phyloP scores from a whole-genome alignment of 1,140 invertebrate species.

The Hycleus phaleratus region DNA sequence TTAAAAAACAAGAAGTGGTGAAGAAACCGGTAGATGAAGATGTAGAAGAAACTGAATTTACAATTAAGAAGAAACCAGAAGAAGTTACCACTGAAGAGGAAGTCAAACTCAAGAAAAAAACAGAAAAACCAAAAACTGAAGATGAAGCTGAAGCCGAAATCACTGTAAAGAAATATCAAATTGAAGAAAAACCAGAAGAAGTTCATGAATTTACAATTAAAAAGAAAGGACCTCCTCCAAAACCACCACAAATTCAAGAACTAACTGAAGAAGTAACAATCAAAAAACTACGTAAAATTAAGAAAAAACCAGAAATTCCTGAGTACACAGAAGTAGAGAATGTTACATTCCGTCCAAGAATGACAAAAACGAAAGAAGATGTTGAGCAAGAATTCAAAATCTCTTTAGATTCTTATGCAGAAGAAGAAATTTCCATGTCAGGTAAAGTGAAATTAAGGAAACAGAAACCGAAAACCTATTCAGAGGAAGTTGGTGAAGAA shows the following conservation, averaged over 20 bases:
- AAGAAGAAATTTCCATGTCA: constrained; percentile 78
- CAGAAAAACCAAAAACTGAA: constrained; percentile 5
- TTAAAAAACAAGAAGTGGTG: constrained; percentile 38
- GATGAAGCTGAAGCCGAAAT: constrained; percentile 45
- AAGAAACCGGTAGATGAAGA: constrained; percentile 24
- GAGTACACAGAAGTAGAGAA: constrained; percentile 65
- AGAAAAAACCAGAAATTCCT: constrained; percentile 55
- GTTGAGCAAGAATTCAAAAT: constrained; percentile 82
- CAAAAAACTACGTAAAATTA: constrained; percentile 58
- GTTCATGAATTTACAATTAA: constrained; percentile 50
- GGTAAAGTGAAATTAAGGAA: constrained; percentile 71
- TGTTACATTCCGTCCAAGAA: constrained; percentile 65
- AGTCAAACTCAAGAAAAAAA: constrained; percentile 38
- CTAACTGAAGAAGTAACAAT: constrained; percentile 63
- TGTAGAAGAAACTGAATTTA: constrained; percentile 36
- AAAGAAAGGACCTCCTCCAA: constrained; percentile 40
- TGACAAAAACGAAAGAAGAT: constrained; percentile 65
- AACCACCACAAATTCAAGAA: constrained; percentile 55
- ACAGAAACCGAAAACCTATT: constrained; percentile 60
- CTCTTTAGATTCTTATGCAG: constrained; percentile 71
- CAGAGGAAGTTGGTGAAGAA: constrained; percentile 63
- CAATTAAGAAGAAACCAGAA: constrained; percentile 40
- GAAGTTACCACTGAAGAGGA: constrained; percentile 31
- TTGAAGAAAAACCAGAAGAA: constrained; percentile 33
- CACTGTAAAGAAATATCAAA: constrained; percentile 40